Evolutionary conservation across 2,113 vertebrate genomes (phyloP), one percentile per base, ranked within the genome.

Genomic region (Chrysochloris asiatica): DNA sequence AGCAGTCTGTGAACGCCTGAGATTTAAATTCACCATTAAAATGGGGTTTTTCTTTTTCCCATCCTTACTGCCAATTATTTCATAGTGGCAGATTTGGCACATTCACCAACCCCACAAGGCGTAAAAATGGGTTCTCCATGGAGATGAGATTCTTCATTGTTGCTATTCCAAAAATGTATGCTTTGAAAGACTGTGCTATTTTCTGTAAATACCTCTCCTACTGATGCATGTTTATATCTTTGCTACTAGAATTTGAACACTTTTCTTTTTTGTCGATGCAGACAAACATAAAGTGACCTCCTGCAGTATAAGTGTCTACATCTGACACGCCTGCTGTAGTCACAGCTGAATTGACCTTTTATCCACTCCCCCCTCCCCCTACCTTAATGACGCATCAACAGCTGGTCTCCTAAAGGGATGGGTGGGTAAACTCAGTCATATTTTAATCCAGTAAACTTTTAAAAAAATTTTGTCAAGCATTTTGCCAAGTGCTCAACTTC

Each of bases 121-220:
- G 0, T 80, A 79, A 45, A 95, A 94, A 91, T 91, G 80, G 21
- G 14, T 76, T 97, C 82, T 96, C 92, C 91, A 89, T 69, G 71
- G 94, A 85, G 78, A 92, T 95, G 77, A 94, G 93, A 95, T 94
- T 96, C 91, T 92, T 94, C 81, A 92, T 80, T 93, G 87, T 89
- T 90, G 48, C 12, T 75, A 89, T 96, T 94, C 93, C 92, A 94
- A 94, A 94, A 92, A 86, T 86, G 91, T 92, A 89, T 89, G n/a
- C 91, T 73, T 92, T 91, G 87, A 81, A 94, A 92, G 84, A 86
- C 85, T 33, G 63, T 61, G 33, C 71, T 85, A 19, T 54, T 82
- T 83, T 88, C 78, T 69, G 50, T 77, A 95, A 96, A 88, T 89
- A 73, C 24, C 63, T 92, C 89, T 92, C 65, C 59, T 78, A 79